These are phyloP conservation scores for Copidosoma floridanum DNA, from an alignment of 1,140 invertebrate genomes.

Conservation along the genomic window DNA sequence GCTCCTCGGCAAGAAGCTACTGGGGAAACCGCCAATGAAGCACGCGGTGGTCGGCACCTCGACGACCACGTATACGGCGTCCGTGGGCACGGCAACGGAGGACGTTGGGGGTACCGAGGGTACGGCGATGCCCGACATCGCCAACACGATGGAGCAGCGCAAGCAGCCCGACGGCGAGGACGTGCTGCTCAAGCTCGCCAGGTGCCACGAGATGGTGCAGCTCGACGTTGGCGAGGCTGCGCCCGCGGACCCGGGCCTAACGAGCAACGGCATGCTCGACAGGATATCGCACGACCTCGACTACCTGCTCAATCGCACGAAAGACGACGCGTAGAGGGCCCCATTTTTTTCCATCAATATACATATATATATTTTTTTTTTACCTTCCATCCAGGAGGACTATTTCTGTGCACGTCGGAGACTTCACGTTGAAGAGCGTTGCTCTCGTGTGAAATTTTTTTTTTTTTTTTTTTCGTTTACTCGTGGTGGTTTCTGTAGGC, in stretches of 20 bases:
- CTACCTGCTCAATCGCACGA: slow-evolving; percentile 68
- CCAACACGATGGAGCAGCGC: slow-evolving; percentile 45
- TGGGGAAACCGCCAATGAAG: background rate
- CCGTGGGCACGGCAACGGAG: background rate
- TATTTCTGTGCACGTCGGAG: too few species aligned
- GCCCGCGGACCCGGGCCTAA: slow-evolving; percentile 23
- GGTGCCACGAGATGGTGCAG: background rate
- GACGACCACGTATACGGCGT: background rate
- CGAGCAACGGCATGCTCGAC: slow-evolving; percentile 63
- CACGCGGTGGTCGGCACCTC: background rate
- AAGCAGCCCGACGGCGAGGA: slow-evolving; percentile 54
- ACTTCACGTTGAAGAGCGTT: too few species aligned
- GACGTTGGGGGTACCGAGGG: background rate
- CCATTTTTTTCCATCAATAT: background rate
- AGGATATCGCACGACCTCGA: slow-evolving; percentile 74
- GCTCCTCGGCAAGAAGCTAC: background rate
- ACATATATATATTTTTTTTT: too few species aligned
- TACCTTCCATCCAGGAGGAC: too few species aligned
- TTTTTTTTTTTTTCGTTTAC: too few species aligned
- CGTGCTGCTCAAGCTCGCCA: slow-evolving; percentile 41
- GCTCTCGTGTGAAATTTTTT: too few species aligned
- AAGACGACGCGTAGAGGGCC: slow-evolving; percentile 7
- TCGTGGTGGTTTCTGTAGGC: too few species aligned
- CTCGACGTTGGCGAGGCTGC: background rate
- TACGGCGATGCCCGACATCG: slow-evolving; percentile 44